phyloP scores from a whole-genome alignment of 2,113 vertebrate species.

The Albula goreensis region DNA sequence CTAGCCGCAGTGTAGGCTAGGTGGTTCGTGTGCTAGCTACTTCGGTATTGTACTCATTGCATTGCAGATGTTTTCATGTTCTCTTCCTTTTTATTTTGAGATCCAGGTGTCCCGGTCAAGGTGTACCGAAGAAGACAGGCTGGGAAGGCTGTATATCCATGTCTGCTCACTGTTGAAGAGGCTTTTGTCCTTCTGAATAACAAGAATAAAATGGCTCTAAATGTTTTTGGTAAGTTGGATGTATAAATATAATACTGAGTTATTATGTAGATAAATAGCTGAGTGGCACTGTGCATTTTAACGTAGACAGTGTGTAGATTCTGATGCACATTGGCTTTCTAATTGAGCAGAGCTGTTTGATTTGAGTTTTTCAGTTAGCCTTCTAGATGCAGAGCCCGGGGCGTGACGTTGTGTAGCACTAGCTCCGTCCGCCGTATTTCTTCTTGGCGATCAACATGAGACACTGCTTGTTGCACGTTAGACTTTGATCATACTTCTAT shows the following conservation, averaged over 20 bases:
- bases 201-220: constrained; percentile 70
- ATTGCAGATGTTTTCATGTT: background rate
- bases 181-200: constrained; percentile 43
- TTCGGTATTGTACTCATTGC: background rate
- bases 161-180: constrained; percentile 27
- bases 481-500: background rate
- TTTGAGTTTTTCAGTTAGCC: background rate
- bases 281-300: background rate
- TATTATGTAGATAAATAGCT: background rate
- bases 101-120: constrained; percentile 8
- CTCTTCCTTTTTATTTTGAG: background rate
- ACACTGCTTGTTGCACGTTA: background rate
- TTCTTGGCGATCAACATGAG: background rate
- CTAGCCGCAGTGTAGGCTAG: background rate
- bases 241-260: background rate
- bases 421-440: no score
- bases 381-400: background rate
- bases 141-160: constrained; percentile 21
- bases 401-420: background rate
- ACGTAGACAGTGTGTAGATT: background rate
- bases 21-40: background rate
- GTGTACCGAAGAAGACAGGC: constrained; percentile 17
- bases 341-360: background rate
- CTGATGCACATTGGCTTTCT: background rate
- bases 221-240: constrained; percentile 74